phyloP scores from a whole-genome alignment of 2,888 invertebrate species.

The Exocentrus adspersus region DNA sequence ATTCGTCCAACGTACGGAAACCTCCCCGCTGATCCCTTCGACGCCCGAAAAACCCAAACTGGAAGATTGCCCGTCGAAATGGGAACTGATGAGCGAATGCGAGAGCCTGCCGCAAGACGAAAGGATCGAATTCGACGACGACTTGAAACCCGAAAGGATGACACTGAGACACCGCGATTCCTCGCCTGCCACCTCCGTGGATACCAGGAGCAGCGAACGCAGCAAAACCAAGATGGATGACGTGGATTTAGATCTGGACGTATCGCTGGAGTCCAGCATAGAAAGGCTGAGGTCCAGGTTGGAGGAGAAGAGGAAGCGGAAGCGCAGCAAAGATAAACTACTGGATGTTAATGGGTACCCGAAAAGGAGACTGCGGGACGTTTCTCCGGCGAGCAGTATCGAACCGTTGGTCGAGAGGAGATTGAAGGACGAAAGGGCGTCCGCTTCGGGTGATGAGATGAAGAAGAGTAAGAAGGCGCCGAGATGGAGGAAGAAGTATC shows the following conservation, averaged over 20 bases:
- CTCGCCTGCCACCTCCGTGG: constrained; percentile 51
- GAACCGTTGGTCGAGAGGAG: constrained; percentile 60
- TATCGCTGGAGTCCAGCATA: constrained; percentile 56
- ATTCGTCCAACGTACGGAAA: constrained; percentile 71
- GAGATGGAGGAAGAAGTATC: constrained; percentile 80
- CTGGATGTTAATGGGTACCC: constrained; percentile 46
- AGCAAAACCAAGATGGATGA: constrained; percentile 44
- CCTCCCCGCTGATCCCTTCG: constrained; percentile 22
- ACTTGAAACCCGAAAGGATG: constrained; percentile 60
- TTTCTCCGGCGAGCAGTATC: constrained; percentile 70
- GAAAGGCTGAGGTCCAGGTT: constrained; percentile 50
- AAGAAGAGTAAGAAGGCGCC: constrained; percentile 67
- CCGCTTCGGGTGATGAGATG: constrained; percentile 60
- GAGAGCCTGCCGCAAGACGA: constrained; percentile 73
- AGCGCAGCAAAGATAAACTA: constrained; percentile 43
- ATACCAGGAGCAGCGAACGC: constrained; percentile 46
- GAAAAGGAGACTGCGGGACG: constrained; percentile 68
- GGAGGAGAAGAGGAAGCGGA: constrained; percentile 52
- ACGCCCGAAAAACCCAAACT: constrained; percentile 36
- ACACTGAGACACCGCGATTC: constrained; percentile 40
- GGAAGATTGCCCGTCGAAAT: constrained; percentile 64
- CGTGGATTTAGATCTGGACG: constrained; percentile 46
- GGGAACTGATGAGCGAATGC: constrained; percentile 71
- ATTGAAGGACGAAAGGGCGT: constrained; percentile 54
- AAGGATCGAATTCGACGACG: constrained; percentile 66